Conservation (phyloP, 2,888 invertebrate species). For the Sarcophaga carnaria region DNA sequence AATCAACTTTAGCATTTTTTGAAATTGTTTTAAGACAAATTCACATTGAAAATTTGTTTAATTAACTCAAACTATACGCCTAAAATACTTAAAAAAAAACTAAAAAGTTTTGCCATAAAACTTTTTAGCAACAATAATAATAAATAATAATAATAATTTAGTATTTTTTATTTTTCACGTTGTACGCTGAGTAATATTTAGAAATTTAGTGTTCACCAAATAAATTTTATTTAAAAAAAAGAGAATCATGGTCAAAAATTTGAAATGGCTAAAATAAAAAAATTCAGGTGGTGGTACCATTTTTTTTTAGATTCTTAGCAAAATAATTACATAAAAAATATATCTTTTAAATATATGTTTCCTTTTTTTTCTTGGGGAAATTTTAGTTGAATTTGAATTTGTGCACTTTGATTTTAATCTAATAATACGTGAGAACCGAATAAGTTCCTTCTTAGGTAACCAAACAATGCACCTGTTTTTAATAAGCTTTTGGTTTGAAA, state of each 20-base stretch:
- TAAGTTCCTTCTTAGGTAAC: constrained; percentile 58
- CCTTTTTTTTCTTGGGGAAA: constrained; percentile 42
- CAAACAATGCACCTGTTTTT: constrained; percentile 48
- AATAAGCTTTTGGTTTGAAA: constrained; percentile 20
- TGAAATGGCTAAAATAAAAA: constrained; percentile 45
- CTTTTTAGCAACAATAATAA: constrained; percentile 18
- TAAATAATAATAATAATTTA: constrained; percentile 28
- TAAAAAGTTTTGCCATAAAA: constrained; percentile 26
- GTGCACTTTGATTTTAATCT: constrained; percentile 43
- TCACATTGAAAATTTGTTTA: constrained; percentile 43
- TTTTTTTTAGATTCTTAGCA: constrained; percentile 4
- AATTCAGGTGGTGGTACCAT: constrained; percentile 71
- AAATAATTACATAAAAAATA: constrained; percentile 7
- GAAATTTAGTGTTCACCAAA: constrained; percentile 36
- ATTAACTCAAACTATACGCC: constrained; percentile 36
- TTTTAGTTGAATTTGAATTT: constrained; percentile 27
- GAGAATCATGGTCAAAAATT: neutral
- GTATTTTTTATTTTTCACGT: constrained; percentile 64
- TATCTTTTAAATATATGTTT: constrained; percentile 50
- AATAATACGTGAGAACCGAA: constrained; percentile 72
- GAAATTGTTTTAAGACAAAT: constrained; percentile 20
- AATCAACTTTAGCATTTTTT: constrained; percentile 25
- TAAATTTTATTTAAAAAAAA: constrained; percentile 16
- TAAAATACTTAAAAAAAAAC: constrained; percentile 6
- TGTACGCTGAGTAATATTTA: constrained; percentile 73